Evolutionary conservation across 2,113 vertebrate genomes (phyloP).

Genomic region (Gallinago media): DNA sequence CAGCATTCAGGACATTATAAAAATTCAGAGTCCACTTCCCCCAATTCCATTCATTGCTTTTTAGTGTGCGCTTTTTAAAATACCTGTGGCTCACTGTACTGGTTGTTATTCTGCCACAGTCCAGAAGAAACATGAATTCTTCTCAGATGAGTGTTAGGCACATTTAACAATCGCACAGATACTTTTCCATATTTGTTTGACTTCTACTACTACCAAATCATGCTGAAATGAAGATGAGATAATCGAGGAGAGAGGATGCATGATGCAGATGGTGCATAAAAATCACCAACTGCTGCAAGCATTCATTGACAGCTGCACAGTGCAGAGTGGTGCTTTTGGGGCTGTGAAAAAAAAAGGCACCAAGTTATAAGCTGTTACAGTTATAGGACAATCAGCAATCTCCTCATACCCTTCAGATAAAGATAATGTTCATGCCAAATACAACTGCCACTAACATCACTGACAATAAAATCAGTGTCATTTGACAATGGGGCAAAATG

Average conservation of each 20-base stretch:
- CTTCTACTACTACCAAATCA: neutral
- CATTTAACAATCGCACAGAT: neutral
- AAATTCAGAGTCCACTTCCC: neutral
- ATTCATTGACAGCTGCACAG: neutral
- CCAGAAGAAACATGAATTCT: neutral
- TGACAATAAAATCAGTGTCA: neutral
- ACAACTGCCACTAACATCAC: neutral
- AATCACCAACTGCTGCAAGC: neutral
- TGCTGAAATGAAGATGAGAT: neutral
- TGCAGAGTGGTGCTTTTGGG: neutral
- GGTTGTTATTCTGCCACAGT: neutral
- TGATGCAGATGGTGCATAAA: neutral
- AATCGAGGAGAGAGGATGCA: neutral
- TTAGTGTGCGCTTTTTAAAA: neutral
- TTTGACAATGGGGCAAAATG: neutral
- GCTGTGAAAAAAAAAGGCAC: neutral
- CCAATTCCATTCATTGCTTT: neutral
- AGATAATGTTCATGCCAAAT: neutral
- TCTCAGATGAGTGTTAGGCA: neutral
- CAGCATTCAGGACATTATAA: neutral
- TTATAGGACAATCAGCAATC: neutral
- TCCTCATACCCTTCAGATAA: neutral
- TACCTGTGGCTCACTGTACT: neutral
- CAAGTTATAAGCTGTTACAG: fast-evolving
- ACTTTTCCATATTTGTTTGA: neutral